These are phyloP conservation scores for Patella depressa DNA, from an alignment of 2,888 invertebrate genomes.

Conservation along the genomic window DNA sequence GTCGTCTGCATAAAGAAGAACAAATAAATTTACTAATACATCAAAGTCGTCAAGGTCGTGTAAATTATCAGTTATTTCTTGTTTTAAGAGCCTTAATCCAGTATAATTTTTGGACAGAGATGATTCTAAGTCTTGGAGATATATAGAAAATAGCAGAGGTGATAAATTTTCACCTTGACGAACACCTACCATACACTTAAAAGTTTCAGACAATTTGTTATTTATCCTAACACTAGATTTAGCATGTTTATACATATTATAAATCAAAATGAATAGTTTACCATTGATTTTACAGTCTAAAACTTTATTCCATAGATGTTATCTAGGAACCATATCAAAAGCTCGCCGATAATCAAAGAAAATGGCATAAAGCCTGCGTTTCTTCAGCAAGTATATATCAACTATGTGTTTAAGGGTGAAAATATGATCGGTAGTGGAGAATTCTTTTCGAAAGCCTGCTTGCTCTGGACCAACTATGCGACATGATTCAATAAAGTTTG, in stretches of 20 bases:
- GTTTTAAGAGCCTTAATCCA: neutral
- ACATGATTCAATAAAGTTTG: neutral
- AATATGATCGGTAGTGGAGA: slow-evolving; percentile 14
- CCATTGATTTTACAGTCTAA: slow-evolving; percentile 5
- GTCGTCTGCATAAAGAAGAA: slow-evolving; percentile 32
- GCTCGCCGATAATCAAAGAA: slow-evolving; percentile 7
- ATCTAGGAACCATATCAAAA: slow-evolving; percentile 22
- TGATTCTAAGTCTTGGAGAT: neutral
- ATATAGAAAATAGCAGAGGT: neutral
- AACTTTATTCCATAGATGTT: slow-evolving; percentile 20
- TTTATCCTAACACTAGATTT: slow-evolving; percentile 8
- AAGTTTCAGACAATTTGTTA: neutral
- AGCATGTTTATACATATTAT: slow-evolving; percentile 3
- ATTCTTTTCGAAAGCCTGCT: slow-evolving; percentile 10
- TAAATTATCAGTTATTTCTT: neutral
- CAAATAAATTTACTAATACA: slow-evolving; percentile 18
- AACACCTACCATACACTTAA: neutral
- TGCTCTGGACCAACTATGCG: neutral
- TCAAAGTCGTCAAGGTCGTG: neutral
- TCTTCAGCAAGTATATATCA: neutral
- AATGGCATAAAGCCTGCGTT: slow-evolving; percentile 12
- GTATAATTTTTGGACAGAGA: neutral
- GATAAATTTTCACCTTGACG: neutral
- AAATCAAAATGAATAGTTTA: slow-evolving; percentile 1
- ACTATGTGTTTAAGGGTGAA: slow-evolving; percentile 17